Percentiles rank a stretch among this genome's conserved stretches.
These are phyloP conservation scores for Vanessa cardui DNA, from an alignment of 2,888 invertebrate species.

Conservation along the genomic window DNA sequence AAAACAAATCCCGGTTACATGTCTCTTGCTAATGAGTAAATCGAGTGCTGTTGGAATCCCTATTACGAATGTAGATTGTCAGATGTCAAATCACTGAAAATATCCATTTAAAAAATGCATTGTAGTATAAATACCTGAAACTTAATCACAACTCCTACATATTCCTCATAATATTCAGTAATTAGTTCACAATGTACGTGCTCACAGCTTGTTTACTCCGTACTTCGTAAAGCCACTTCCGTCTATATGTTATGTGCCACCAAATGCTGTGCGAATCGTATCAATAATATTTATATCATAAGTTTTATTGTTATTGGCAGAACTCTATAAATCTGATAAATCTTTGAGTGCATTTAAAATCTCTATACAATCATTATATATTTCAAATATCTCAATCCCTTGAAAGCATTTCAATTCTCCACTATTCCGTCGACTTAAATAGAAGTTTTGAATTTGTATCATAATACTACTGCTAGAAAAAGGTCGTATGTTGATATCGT, in stretches of 20 bases:
- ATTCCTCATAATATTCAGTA: neutral
- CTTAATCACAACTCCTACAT: neutral
- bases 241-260: no score
- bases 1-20: slow-evolving; percentile 19
- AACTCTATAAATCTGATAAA: no score
- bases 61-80: slow-evolving; percentile 11
- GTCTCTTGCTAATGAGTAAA: slow-evolving; percentile 9
- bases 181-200: neutral
- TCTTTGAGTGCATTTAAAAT: no score
- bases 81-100: neutral
- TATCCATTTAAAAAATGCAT: neutral
- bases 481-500: no score
- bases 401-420: neutral
- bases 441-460: slow-evolving; percentile 1
- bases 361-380: neutral
- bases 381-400: neutral
- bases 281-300: no score
- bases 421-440: neutral
- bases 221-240: no score
- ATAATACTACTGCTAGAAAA: no score
- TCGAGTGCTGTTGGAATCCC: slow-evolving; percentile 8
- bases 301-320: no score
- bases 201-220: no score
- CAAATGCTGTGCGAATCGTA: no score
- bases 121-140: neutral